These are phyloP conservation scores for Hirundichthys speculiger DNA, from an alignment of 2,113 vertebrate species.

Conservation along the genomic window DNA sequence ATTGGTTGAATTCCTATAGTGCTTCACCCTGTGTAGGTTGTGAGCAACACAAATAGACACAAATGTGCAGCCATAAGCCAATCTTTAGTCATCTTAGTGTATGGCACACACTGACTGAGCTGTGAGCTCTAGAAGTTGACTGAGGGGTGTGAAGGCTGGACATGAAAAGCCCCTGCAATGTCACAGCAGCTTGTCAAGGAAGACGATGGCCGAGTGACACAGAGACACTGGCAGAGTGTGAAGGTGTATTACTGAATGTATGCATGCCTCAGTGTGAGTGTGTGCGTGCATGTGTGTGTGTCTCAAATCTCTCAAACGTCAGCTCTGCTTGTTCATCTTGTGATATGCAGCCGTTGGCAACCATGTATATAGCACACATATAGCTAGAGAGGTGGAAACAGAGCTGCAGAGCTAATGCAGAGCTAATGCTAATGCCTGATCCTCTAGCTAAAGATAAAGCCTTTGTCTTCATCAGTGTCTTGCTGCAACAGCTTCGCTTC, in stretches of 20 bases:
- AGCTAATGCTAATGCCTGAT: too few species aligned
- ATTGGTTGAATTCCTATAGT: too few species aligned
- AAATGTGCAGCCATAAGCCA: not conserved
- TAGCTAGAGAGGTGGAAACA: slow-evolving; percentile 1
- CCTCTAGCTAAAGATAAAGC: too few species aligned
- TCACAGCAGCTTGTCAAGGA: slow-evolving; percentile 59
- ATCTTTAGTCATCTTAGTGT: not conserved
- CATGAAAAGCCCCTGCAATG: slow-evolving; percentile 76
- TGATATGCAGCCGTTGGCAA: slow-evolving; percentile 24
- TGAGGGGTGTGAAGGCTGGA: slow-evolving; percentile 71
- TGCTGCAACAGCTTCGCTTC: too few species aligned
- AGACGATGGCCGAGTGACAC: slow-evolving; percentile 48
- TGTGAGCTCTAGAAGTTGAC: slow-evolving; percentile 74
- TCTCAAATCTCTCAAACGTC: too few species aligned
- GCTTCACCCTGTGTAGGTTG: not conserved
- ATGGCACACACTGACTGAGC: slow-evolving; percentile 24
- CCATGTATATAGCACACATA: slow-evolving; percentile 35
- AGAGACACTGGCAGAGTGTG: slow-evolving; percentile 24
- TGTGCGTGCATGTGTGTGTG: slow-evolving; percentile 2
- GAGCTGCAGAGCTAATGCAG: too few species aligned
- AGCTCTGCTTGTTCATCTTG: not conserved
- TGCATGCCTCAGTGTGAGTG: not conserved
- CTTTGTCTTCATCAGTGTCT: too few species aligned
- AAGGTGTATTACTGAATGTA: not conserved
- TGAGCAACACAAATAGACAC: not conserved